Evolutionary conservation across 2,113 vertebrate genomes (phyloP).

Genomic region (Cochlearius cochlearius): DNA sequence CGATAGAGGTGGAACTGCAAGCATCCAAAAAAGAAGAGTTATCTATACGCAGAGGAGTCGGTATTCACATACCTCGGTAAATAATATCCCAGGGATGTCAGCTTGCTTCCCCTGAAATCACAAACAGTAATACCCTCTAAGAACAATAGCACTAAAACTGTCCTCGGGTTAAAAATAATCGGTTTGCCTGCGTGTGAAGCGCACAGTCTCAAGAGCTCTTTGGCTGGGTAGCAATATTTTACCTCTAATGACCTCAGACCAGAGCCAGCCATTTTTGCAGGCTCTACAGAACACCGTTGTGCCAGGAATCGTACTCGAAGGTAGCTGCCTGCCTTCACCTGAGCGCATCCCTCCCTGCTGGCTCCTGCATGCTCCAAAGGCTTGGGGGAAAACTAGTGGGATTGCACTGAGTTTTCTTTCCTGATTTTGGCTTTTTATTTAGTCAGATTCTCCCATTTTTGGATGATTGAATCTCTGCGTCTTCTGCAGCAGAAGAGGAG

Average conservation of each 20-base stretch:
- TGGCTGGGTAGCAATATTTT: slow-evolving; percentile 50
- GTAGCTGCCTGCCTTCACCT: not conserved
- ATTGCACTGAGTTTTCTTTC: not conserved
- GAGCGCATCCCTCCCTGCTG: not conserved
- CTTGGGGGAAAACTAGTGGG: not conserved
- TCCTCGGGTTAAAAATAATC: slow-evolving; percentile 50
- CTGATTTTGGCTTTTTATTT: not conserved
- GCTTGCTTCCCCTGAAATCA: not conserved
- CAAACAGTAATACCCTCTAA: not conserved
- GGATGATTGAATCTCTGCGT: not conserved
- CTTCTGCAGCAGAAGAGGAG: not conserved
- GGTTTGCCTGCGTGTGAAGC: not conserved
- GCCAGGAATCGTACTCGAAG: not conserved
- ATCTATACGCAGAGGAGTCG: not conserved
- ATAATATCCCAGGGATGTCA: not conserved
- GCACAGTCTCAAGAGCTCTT: not conserved
- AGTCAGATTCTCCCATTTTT: not conserved
- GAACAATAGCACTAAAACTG: slow-evolving; percentile 68
- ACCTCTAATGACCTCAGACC: slow-evolving; percentile 55
- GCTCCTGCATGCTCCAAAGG: rapidly evolving
- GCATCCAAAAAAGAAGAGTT: not conserved
- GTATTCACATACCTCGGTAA: not conserved
- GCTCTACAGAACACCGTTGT: not conserved
- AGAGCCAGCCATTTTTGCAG: slow-evolving; percentile 22
- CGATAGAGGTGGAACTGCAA: not conserved